Base-by-base conservation (phyloP, 2,888 invertebrate species). In the Eueremaeus valkanovi region DNA sequence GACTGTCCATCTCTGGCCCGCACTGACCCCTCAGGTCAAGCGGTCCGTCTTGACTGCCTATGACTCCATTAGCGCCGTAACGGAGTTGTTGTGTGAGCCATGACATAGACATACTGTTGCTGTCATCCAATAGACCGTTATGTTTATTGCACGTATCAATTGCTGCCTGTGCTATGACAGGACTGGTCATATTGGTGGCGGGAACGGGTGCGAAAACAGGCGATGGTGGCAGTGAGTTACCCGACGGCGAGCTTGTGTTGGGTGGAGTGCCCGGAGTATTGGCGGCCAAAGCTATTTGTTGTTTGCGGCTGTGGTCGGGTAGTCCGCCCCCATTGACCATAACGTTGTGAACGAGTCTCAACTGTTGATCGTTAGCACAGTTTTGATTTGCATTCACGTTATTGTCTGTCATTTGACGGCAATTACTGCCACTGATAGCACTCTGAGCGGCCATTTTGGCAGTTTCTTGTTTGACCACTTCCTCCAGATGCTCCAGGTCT, bases 21-120 rank as follows among this genome's bases (percentile, higher is more conserved):
- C 88, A 89, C 78, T 91, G 91, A 0, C 92, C 92, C 79, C 93
- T 88, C 82, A 93, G 86, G 81, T 93, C 93, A 73, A 93, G 85
- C 0, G 93, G 93, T 24, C 74, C 76, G 80, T 91, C 90, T 74
- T 75, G 76, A 31, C 74, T 49, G n/a, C 72, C 51, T 1, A 72
- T 49, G 3, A 76, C 24, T 3, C 72, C 73, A 74, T 70, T 55
- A 31, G 75, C 45, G 3, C 76, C 77, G 36, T 78, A 78, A 11
- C 79, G 58, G 0, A 78, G 77, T 40, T 74, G 75, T 68, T 76
- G 76, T 16, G 76, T 70, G 58, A 78, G 73, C 76, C 77, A 76
- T 73, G 77, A 42, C 77, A 78, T 76, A 13, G 42, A 31, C 63
- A 74, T 74, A 29, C 63, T 45, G 27, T 74, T 42, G 70, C 73